Evolutionary conservation across 2,797 vertebrate genomes (phyloP).

Genomic region (Merluccius polli): DNA sequence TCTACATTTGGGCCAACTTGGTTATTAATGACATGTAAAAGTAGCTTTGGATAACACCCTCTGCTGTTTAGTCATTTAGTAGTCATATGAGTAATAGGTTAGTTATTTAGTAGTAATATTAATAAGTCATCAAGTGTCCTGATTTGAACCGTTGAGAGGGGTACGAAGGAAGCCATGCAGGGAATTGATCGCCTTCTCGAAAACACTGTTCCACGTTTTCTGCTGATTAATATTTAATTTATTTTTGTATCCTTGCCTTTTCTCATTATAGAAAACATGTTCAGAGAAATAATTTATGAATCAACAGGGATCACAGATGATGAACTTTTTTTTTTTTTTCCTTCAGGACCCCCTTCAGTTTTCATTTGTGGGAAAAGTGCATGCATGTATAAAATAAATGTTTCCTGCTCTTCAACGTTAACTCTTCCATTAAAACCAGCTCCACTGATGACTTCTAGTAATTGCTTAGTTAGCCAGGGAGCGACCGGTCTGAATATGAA

Average conservation of each 20-base stretch:
- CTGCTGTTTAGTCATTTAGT: too few relatives aligned
- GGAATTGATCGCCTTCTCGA: background rate
- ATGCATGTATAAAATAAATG: slow-evolving; percentile 15
- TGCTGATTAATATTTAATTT: background rate
- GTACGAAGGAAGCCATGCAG: background rate
- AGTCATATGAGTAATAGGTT: too few relatives aligned
- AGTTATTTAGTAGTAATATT: too few relatives aligned
- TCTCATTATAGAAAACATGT: background rate
- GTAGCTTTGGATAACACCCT: too few relatives aligned
- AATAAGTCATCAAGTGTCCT: background rate
- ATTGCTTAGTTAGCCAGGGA: slow-evolving; percentile 45
- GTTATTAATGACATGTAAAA: background rate
- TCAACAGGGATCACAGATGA: background rate
- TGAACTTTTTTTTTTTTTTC: background rate
- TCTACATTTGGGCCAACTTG: background rate
- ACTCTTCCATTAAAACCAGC: slow-evolving; percentile 25
- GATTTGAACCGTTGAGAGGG: background rate
- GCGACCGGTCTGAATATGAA: slow-evolving; percentile 39
- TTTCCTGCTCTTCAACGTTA: slow-evolving; percentile 23
- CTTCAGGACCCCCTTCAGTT: slow-evolving; percentile 4
- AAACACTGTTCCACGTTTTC: background rate
- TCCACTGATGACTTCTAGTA: slow-evolving; percentile 19
- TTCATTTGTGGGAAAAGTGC: slow-evolving; percentile 9
- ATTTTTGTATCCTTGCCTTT: background rate
- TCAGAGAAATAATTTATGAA: background rate